Evolutionary conservation across 2,888 invertebrate genomes (phyloP), one percentile per base, ranked within the genome.

Genomic region (Hirtodrosophila cameraria): DNA sequence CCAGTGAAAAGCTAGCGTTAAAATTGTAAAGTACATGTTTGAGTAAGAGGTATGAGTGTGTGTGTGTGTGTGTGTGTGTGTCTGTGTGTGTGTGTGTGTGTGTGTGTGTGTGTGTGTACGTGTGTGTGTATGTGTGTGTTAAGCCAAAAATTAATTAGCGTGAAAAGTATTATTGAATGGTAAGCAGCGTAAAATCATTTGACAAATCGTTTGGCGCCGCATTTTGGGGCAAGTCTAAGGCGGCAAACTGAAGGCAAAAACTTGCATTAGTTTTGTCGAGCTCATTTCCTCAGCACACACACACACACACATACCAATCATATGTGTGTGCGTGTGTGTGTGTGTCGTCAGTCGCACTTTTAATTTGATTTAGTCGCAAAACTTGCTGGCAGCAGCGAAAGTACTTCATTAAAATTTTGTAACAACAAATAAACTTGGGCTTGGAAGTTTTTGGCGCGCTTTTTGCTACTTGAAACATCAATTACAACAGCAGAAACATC

Each of bases 121-220:
- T 18, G 54, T 48, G 52, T 57, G 52, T 57, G 38, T 66, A 43
- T 67, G 62, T 57, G 36, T 59, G 65, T 66, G 58, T 45, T 38
- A 66, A 74, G 53, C 86, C 72, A 58, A 71, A 80, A 89, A 89
- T 88, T 89, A 89, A 88, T 88, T 89, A 89, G 88, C 88, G 88
- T 88, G 80, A 89, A 88, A 89, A 88, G 77, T 70, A 67, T 88
- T 84, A 84, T 86, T 79, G 74, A 86, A 84, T 75, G 61, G 16
- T 35, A 30, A 35, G 62, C 57, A 50, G 62, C 52, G 59, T 35
- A 50, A 79, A 68, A 43, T 46, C 59, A 60, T 64, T 67, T 63
- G 60, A 69, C 70, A 71, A 74, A 71, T 52, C 57, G 49, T 18
- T 46, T 33, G 20, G 45, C 27, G 18, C 8, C 23, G 11, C 20